A percentile compares a stretch with the other conserved stretches of the same genome.
These are phyloP conservation scores for Vannuccia rotundouncinata DNA, from an alignment of 2,888 invertebrate genomes.

Conservation along the genomic window DNA sequence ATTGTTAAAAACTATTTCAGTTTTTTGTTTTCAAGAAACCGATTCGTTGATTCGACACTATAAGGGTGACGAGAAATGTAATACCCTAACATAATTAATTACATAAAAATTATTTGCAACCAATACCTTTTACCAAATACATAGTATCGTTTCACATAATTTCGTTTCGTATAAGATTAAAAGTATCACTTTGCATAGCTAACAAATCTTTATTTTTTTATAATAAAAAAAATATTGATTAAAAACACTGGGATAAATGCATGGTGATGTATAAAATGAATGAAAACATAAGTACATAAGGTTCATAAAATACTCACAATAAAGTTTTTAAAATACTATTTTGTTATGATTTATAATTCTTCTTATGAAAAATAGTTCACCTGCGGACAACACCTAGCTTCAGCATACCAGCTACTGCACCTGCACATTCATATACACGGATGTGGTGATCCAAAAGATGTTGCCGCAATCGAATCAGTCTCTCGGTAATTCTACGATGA, in stretches of 20 bases:
- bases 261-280: background rate
- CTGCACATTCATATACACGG: constrained; percentile 15
- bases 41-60: too few relatives aligned
- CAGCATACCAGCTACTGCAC: constrained; percentile 17
- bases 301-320: constrained; percentile 13
- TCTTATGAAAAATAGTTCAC: background rate
- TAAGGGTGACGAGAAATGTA: too few relatives aligned
- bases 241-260: background rate
- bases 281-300: constrained; percentile 24
- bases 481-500: constrained; percentile 15
- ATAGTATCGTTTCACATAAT: background rate
- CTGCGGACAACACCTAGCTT: constrained; percentile 7
- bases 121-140: background rate
- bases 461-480: constrained; percentile 26
- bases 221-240: background rate
- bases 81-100: too few relatives aligned
- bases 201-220: background rate
- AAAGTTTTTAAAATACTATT: background rate
- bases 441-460: constrained; percentile 17
- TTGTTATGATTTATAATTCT: background rate
- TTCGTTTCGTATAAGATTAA: background rate
- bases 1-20: too few relatives aligned
- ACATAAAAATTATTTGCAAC: too few relatives aligned
- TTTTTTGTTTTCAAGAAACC: too few relatives aligned
- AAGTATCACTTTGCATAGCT: background rate